Evolutionary conservation across 53 echinoderm and acorn worm species (phyloP).

Genomic region (Apostichopus leukothele): DNA sequence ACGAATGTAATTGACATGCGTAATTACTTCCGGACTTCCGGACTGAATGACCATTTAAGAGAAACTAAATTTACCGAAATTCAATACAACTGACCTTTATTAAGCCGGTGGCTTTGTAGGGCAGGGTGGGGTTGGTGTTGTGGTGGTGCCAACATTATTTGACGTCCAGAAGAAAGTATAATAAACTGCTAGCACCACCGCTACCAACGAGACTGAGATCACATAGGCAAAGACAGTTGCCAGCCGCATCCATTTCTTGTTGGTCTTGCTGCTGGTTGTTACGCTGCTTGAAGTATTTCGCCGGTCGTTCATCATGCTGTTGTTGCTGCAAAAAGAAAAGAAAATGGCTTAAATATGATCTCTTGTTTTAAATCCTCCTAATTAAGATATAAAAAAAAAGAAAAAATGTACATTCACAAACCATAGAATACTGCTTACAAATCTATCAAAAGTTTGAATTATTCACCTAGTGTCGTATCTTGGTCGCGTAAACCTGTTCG

Average conservation of each 20-base stretch:
- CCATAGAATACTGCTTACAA: too few relatives aligned
- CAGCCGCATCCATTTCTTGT: conserved; percentile 96
- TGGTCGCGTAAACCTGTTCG: too few relatives aligned
- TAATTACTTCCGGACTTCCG: too few relatives aligned
- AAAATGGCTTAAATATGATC: too few relatives aligned
- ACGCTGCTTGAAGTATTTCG: conserved; percentile 64
- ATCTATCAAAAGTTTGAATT: too few relatives aligned
- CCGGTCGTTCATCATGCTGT: conserved; percentile 57
- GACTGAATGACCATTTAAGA: too few relatives aligned
- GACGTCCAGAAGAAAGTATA: conserved; percentile 92
- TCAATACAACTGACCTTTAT: background rate
- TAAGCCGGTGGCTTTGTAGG: background rate
- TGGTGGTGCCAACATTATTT: background rate
- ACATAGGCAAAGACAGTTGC: conserved; percentile 97
- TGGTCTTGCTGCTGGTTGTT: conserved; percentile 83
- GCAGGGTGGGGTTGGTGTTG: background rate
- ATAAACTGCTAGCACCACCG: conserved; percentile 91
- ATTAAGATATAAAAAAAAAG: too few relatives aligned
- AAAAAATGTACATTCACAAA: too few relatives aligned
- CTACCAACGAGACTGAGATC: conserved; percentile 87
- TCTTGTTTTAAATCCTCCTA: too few relatives aligned
- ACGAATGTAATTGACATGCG: too few relatives aligned
- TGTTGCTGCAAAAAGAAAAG: conserved; percentile 24
- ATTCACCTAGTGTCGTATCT: too few relatives aligned
- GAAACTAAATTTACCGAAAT: too few relatives aligned